phyloP scores from a whole-genome alignment of 2,797 vertebrate species.

The Pogoniulus pusillus region DNA sequence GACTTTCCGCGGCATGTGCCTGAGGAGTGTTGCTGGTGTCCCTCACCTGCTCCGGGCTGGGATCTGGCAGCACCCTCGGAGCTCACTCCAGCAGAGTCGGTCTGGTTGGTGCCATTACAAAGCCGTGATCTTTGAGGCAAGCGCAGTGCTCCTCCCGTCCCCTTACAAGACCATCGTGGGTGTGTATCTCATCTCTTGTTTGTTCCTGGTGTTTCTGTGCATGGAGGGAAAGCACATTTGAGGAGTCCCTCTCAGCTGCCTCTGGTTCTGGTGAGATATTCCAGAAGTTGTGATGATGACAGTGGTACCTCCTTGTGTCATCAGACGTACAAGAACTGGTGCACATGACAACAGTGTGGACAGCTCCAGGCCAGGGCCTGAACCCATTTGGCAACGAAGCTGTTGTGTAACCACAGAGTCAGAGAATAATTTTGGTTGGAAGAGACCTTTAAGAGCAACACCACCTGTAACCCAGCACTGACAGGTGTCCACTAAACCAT shows the following conservation, averaged over 20 bases:
- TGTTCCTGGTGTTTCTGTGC: background rate
- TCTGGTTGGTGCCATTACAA: conserved; percentile 35
- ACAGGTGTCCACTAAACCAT: background rate
- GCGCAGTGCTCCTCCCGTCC: conserved; percentile 78
- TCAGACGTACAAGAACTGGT: background rate
- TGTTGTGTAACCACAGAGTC: background rate
- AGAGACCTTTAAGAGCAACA: background rate
- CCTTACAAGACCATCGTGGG: conserved; percentile 71
- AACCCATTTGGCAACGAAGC: background rate
- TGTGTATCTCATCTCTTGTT: conserved; percentile 27
- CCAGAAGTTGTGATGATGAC: background rate
- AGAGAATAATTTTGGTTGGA: background rate
- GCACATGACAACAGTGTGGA: rapidly evolving
- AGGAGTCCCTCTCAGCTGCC: background rate
- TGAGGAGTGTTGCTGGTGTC: background rate
- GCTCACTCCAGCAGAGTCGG: background rate
- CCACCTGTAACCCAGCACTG: background rate
- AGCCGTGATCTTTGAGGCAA: conserved; percentile 82
- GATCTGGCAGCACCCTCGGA: background rate
- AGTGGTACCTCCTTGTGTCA: background rate
- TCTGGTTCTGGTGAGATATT: background rate
- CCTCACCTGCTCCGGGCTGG: background rate
- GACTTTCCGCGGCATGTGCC: conserved; percentile 32
- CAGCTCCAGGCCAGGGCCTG: background rate
- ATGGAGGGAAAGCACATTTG: background rate